phyloP scores from a whole-genome alignment of 2,113 vertebrate genomes.

The Gasterosteus aculeatus region DNA sequence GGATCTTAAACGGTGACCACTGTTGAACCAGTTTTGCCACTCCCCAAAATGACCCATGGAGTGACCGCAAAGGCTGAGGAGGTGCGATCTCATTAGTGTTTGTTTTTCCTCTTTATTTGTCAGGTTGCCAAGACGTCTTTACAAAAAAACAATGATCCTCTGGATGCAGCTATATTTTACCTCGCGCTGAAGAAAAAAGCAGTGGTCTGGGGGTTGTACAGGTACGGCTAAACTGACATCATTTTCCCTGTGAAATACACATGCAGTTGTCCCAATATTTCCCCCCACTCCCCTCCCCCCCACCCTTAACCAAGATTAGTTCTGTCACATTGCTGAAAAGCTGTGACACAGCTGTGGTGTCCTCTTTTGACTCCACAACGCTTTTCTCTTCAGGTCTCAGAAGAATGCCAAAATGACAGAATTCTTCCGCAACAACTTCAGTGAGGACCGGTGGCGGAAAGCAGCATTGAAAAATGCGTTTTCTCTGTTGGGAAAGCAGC shows the following conservation, averaged over 20 bases:
- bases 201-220: slow-evolving; percentile 97
- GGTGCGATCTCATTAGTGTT: slow-evolving; percentile 22
- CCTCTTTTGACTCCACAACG: slow-evolving; percentile 30
- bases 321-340: slow-evolving; percentile 23
- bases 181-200: slow-evolving; percentile 97
- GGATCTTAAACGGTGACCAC: background rate
- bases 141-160: slow-evolving; percentile 92
- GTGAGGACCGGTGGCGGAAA: slow-evolving; percentile 95
- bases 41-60: slow-evolving; percentile 43
- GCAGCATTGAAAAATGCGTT: slow-evolving; percentile 98
- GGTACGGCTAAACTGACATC: slow-evolving; percentile 76
- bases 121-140: slow-evolving; percentile 97
- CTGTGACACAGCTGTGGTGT: slow-evolving; percentile 8
- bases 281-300: background rate
- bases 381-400: slow-evolving; percentile 84
- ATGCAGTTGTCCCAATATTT: slow-evolving; percentile 17
- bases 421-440: slow-evolving; percentile 97
- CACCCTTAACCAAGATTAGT: slow-evolving; percentile 11
- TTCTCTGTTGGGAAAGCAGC: slow-evolving; percentile 95
- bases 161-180: slow-evolving; percentile 97
- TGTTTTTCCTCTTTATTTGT: slow-evolving; percentile 28
- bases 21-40: background rate
- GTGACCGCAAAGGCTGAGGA: background rate
- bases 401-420: slow-evolving; percentile 95
- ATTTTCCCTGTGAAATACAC: slow-evolving; percentile 19